A percentile compares a stretch with the other conserved stretches of the same genome.
Evolutionary conservation across 2,888 invertebrate species (phyloP).

Genomic region (Creontiades dilutus): DNA sequence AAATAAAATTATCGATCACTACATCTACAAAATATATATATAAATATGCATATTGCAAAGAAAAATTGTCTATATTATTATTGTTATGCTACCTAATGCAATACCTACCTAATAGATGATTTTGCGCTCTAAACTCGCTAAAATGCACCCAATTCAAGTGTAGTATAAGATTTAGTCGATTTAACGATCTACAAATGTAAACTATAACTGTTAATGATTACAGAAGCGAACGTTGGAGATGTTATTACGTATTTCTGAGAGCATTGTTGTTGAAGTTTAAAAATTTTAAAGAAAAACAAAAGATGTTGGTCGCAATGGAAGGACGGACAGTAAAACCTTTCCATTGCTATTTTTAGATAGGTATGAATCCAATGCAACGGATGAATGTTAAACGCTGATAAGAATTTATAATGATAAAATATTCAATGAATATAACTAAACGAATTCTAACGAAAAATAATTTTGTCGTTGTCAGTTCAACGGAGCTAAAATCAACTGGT

Average conservation of each 20-base stretch:
- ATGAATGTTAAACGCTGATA: background rate
- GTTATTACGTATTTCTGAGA: background rate
- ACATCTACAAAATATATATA: too few relatives aligned
- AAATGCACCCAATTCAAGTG: background rate
- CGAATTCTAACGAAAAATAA: background rate
- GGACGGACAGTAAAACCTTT: background rate
- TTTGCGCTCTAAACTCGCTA: conserved; percentile 12
- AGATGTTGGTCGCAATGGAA: background rate
- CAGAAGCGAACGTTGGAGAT: background rate
- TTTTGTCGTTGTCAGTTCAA: conserved; percentile 12
- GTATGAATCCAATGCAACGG: background rate
- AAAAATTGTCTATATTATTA: too few relatives aligned
- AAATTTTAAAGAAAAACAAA: conserved; percentile 6
- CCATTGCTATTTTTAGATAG: background rate
- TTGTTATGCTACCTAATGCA: too few relatives aligned
- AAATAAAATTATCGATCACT: too few relatives aligned
- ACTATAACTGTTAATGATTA: too few relatives aligned
- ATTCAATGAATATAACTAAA: background rate
- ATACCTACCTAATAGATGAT: background rate
- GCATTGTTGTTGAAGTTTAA: conserved; percentile 3
- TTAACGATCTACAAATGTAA: background rate
- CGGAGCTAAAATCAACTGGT: conserved; percentile 1
- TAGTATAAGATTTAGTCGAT: background rate
- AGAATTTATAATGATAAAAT: background rate
- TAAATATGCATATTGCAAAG: too few relatives aligned